Evolutionary conservation across 1,140 invertebrate genomes (phyloP), one percentile per base, ranked within the genome.

Genomic region (Drosophila insularis): DNA sequence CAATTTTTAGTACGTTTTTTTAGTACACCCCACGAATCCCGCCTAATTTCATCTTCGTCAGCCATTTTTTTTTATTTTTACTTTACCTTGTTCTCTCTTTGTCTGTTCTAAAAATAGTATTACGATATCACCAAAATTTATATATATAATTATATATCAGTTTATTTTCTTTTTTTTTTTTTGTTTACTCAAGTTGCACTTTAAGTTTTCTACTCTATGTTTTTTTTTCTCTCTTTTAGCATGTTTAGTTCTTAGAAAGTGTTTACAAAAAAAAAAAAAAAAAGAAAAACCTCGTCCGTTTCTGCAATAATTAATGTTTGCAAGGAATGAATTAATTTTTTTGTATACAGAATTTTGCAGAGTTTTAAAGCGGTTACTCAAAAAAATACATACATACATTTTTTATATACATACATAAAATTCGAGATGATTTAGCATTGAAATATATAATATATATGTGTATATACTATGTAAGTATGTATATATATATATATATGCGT

Each of bases 181-280:
- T 70, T 37, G 43, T 50, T 21, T 50, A 11, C 39, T 27, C 35
- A 54, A 21, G 13, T 50, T 56, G 63, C 63, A 50, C 58, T 59
- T 31, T 68, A 61, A 60, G 62, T 73, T 68, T 37, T 53, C 35
- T 71, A 61, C 54, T 55, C 17, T 8, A 61, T 64, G 14, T 63
- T 46, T 39, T 23, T 75, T 68, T 64, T 35, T 53, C 27, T 46
- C 67, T 32, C 70, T 85, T 87, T 87, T 82, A 86, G 62, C 84
- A 66, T 86, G 82, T 86, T 89, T 82, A 87, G 84, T 87, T 73
- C 2, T 63, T 87, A 87, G 81, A 62, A 65, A 72, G 73, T 69
- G 58, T 65, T 43, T 43, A 6, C 27, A 27, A 27, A 21, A 21
- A 21, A 27, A 27, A 27, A 27, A 27, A 5, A 1, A 27, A 27